Conservation (phyloP, 2,888 invertebrate genomes). For the Lasioglossum oenotherae region DNA sequence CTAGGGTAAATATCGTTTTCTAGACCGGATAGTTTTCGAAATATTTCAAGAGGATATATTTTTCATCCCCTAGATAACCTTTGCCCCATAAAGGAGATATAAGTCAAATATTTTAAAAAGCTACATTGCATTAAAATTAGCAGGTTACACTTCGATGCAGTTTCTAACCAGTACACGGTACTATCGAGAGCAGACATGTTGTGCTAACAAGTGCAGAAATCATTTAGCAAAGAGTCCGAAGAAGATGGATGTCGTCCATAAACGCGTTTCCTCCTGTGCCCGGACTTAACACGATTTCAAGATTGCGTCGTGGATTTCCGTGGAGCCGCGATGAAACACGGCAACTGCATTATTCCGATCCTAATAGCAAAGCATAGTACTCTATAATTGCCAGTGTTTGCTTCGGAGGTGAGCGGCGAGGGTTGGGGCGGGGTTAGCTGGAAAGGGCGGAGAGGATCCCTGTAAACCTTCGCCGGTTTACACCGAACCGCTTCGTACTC, state of each 20-base stretch:
- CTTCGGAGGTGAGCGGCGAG: slow-evolving; percentile 10
- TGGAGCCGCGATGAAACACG: not conserved
- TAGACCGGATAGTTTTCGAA: too few species aligned
- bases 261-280: not conserved
- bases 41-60: too few species aligned
- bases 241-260: not conserved
- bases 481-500: slow-evolving; percentile 45
- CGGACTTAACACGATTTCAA: not conserved
- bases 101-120: not conserved
- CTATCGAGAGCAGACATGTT: not conserved
- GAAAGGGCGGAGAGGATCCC: slow-evolving; percentile 47
- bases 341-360: slow-evolving; percentile 53
- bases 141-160: not conserved
- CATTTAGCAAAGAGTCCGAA: not conserved
- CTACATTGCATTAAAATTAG: not conserved
- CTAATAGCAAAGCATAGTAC: slow-evolving; percentile 51
- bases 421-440: slow-evolving; percentile 22
- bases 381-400: slow-evolving; percentile 62
- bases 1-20: too few species aligned
- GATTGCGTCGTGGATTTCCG: slow-evolving; percentile 21
- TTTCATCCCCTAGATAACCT: too few species aligned
- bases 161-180: not conserved
- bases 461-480: slow-evolving; percentile 64
- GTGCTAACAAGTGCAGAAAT: not conserved
- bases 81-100: too few species aligned